A percentile compares a stretch with the other conserved stretches of the same genome.
These are phyloP conservation scores for Carapus acus DNA, from an alignment of 2,797 vertebrate genomes.

Conservation along the genomic window DNA sequence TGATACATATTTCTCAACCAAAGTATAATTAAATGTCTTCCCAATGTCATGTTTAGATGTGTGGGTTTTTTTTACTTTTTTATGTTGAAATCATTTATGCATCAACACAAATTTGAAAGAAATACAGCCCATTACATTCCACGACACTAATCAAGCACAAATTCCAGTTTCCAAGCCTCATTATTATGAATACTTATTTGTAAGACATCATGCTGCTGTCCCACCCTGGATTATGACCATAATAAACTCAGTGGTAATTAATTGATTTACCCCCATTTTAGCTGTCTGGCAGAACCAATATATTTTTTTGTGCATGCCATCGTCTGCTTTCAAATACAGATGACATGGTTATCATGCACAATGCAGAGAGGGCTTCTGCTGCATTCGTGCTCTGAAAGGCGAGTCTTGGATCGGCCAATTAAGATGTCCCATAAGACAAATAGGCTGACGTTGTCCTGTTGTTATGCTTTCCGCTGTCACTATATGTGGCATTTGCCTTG, in stretches of 20 bases:
- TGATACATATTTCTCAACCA: constrained; percentile 62
- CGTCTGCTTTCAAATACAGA: constrained; percentile 1
- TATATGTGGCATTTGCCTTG: constrained; percentile 18
- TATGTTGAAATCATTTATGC: constrained; percentile 44
- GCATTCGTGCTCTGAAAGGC: not conserved
- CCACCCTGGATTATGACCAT: constrained; percentile 43
- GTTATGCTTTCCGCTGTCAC: constrained; percentile 18
- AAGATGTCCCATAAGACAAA: constrained; percentile 10
- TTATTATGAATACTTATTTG: constrained; percentile 58
- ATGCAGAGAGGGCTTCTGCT: not conserved
- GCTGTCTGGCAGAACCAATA: constrained; percentile 32
- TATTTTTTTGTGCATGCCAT: constrained; percentile 18
- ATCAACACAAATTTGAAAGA: constrained; percentile 30
- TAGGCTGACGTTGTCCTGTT: constrained; percentile 16
- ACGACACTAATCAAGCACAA: constrained; percentile 52
- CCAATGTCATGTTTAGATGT: constrained; percentile 61
- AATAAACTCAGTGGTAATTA: constrained; percentile 55
- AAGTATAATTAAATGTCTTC: constrained; percentile 72
- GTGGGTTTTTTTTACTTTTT: constrained; percentile 57
- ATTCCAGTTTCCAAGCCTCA: constrained; percentile 48
- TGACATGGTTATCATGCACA: constrained; percentile 4
- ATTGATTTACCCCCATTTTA: constrained; percentile 42
- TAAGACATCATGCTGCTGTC: constrained; percentile 37
- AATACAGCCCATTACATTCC: constrained; percentile 44
- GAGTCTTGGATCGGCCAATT: constrained; percentile 1